A percentile compares a stretch with the other conserved stretches of the same genome.
Conservation (phyloP, 2,797 vertebrate species). For the Apogon talboti region DNA sequence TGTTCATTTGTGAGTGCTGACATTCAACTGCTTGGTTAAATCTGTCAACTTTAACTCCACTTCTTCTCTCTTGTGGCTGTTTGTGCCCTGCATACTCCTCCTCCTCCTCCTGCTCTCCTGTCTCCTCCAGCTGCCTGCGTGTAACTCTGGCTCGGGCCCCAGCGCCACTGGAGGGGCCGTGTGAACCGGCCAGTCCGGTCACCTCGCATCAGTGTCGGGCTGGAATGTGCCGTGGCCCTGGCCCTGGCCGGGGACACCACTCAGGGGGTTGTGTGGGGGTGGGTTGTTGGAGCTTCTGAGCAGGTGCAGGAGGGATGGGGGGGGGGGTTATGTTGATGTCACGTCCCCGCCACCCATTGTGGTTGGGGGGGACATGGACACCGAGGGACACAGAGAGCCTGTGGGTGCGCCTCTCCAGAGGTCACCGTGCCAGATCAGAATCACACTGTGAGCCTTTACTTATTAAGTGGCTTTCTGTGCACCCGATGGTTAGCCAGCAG, state of each 20-base stretch:
- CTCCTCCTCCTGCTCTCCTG: constrained; percentile 18
- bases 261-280: constrained; percentile 47
- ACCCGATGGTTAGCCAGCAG: constrained; percentile 42
- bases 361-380: constrained; percentile 65
- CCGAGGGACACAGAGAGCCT: constrained; percentile 70
- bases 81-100: constrained; percentile 65
- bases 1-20: constrained; percentile 49
- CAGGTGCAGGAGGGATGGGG: constrained; percentile 69
- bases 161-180: constrained; percentile 73
- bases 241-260: constrained; percentile 67
- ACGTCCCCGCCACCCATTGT: constrained; percentile 63
- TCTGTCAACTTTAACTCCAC: constrained; percentile 68
- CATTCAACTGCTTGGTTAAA: constrained; percentile 74
- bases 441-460: constrained; percentile 71
- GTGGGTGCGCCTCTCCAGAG: constrained; percentile 73
- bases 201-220: constrained; percentile 82
- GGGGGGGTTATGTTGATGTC: constrained; percentile 69
- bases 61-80: constrained; percentile 69
- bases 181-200: constrained; percentile 80
- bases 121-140: constrained; percentile 67
- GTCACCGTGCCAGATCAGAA: constrained; percentile 77
- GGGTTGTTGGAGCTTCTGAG: constrained; percentile 38
- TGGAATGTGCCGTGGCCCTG: constrained; percentile 75
- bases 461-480: constrained; percentile 75
- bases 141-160: constrained; percentile 61